phyloP scores from a whole-genome alignment of 2,113 vertebrate genomes.

The Ifrita kowaldi region DNA sequence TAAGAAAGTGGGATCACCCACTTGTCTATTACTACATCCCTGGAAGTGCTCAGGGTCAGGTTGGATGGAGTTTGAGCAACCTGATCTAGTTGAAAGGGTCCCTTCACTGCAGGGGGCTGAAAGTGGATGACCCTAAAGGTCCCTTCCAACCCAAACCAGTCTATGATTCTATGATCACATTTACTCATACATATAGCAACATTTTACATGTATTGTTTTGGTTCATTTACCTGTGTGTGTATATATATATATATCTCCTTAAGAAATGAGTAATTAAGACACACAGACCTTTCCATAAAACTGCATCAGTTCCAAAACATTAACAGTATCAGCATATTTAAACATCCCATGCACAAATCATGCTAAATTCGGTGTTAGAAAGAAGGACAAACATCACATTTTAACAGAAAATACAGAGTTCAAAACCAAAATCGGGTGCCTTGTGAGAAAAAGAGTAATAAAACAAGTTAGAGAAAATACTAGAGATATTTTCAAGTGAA shows the following conservation, averaged over 20 bases:
- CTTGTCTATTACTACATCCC: neutral
- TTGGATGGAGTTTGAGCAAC: neutral
- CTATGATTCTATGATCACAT: neutral
- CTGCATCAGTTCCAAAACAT: neutral
- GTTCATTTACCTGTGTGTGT: neutral
- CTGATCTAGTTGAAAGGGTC: neutral
- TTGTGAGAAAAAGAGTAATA: neutral
- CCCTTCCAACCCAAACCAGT: neutral
- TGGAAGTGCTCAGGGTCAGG: neutral
- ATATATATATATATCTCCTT: neutral
- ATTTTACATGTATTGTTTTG: neutral
- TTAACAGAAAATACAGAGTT: neutral
- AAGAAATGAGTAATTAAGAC: neutral
- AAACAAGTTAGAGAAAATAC: neutral
- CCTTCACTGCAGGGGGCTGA: neutral
- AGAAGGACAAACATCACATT: neutral
- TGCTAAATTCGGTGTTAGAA: neutral
- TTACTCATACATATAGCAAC: neutral
- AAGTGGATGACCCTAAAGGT: neutral
- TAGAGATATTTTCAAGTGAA: neutral
- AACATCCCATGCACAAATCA: neutral
- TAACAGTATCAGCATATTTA: neutral
- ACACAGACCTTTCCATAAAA: neutral
- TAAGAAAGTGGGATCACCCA: neutral
- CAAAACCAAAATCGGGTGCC: neutral